These are phyloP conservation scores for Clivina fossor DNA, from an alignment of 2,888 invertebrate genomes.

Conservation along the genomic window DNA sequence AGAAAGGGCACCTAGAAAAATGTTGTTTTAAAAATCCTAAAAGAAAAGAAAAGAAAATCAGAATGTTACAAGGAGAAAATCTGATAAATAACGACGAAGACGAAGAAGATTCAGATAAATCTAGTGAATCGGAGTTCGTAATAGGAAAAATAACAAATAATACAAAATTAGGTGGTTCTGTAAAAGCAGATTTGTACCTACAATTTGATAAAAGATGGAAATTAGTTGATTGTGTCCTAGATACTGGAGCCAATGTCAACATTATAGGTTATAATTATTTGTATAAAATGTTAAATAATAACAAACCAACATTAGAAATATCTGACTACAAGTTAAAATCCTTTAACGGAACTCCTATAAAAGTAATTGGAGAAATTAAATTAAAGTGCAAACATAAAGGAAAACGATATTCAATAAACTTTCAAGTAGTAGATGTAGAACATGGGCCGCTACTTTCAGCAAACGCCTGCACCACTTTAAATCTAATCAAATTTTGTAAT, in stretches of 20 bases:
- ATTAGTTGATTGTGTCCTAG: background rate
- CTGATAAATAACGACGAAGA: conserved; percentile 3
- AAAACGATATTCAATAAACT: conserved; percentile 1
- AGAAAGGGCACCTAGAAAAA: conserved; percentile 8
- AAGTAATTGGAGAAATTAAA: conserved; percentile 1
- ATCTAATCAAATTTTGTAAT: conserved; percentile 6
- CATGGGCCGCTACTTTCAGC: conserved; percentile 3
- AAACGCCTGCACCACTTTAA: background rate
- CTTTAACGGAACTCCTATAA: too few species aligned
- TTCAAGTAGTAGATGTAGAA: conserved; percentile 9
- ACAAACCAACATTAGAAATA: conserved; percentile 1
- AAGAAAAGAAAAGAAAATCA: conserved; percentile 7
- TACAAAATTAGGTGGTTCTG: background rate
- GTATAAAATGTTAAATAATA: background rate
- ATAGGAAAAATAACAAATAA: conserved; percentile 3
- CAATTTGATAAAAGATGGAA: background rate
- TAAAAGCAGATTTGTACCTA: background rate
- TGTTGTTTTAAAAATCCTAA: conserved; percentile 6
- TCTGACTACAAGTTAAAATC: conserved; percentile 2
- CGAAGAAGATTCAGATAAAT: background rate
- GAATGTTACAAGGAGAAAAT: background rate
- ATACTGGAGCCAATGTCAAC: conserved; percentile 5
- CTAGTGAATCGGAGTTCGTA: conserved; percentile 1
- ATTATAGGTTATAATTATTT: conserved; percentile 6
- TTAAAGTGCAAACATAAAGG: conserved; percentile 4